Evolutionary conservation across 1,140 invertebrate species (phyloP), one percentile per base, ranked within the genome.

Genomic region (Tetramorium parvispinum): DNA sequence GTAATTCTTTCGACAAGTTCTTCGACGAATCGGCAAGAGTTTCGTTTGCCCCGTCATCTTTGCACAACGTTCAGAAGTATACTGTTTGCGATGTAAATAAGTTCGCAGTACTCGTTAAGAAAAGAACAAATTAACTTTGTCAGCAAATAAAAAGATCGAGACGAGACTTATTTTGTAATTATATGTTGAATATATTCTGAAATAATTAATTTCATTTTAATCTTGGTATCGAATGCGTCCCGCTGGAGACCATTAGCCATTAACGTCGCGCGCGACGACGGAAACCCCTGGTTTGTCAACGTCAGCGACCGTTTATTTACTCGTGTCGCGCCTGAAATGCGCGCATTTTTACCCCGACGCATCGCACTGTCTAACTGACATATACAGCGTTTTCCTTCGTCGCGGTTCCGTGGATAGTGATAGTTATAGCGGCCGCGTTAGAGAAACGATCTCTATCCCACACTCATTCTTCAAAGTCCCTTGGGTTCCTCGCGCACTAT

Each of bases 261-360:
- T 87, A 88, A 89, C 87, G 59, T 86, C 88, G 75, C 77, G 75
- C 49, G 43, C 27, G 75, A 65, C 79, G 65, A 71, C 83, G 83
- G 61, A 86, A 89, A 85, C 68, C 68, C 40, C 85, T 71, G 73
- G 70, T 89, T 83, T 89, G 85, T 85, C 87, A 86, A 82, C 85
- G 63, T 53, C 75, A 70, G 27, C 68, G 40, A 24, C 27, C 79
- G 88, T 89, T 89, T 89, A 89, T 89, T 89, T 89, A 89, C 59
- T 63, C 88, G 76, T 77, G 87, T 77, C 85, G 61, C 37, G 24
- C 11, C n/a, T 43, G 46, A 61, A 59, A 88, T n/a, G 57, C 32
- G n/a, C n/a, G 59, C 61, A 77, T 86, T 86, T 89, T 89, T 66
- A 88, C 59, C 40, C 57, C 40, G 59, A 57, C 53, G 7, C 75